Percentiles rank a stretch among this genome's conserved stretches.
These are phyloP conservation scores for Austrofundulus limnaeus DNA, from an alignment of 2,113 vertebrate species.

Conservation along the genomic window DNA sequence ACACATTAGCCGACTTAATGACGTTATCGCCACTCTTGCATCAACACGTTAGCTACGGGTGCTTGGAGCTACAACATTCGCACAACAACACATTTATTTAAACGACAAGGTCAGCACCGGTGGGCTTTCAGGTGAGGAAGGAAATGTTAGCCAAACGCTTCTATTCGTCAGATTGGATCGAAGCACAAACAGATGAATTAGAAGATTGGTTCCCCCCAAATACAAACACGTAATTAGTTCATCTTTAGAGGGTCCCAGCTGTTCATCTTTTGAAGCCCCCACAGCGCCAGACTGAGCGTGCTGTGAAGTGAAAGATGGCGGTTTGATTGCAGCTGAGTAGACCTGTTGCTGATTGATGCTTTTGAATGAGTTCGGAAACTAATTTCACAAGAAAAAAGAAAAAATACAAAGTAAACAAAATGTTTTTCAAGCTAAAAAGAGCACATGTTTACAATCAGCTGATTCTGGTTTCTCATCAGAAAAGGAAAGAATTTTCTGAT, in stretches of 20 bases:
- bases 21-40: conserved; percentile 51
- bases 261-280: conserved; percentile 34
- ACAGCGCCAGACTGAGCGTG: conserved; percentile 30
- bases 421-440: conserved; percentile 1
- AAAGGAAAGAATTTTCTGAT: background rate
- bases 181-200: conserved; percentile 7
- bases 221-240: conserved; percentile 12
- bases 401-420: too few relatives aligned
- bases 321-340: conserved; percentile 44
- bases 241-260: conserved; percentile 30
- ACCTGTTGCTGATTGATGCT: conserved; percentile 36
- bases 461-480: background rate
- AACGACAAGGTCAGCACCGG: conserved; percentile 35
- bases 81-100: conserved; percentile 40
- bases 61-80: conserved; percentile 33
- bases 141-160: conserved; percentile 30
- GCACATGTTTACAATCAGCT: background rate
- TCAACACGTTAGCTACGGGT: conserved; percentile 50
- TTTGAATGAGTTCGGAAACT: conserved; percentile 10
- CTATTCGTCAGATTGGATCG: conserved; percentile 5
- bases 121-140: conserved; percentile 28
- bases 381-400: conserved; percentile 6
- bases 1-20: conserved; percentile 69
- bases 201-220: background rate
- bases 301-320: conserved; percentile 38